Evolutionary conservation across 2,113 vertebrate species (phyloP), one percentile per base, ranked within the genome.

Genomic region (Callopanchax toddi): DNA sequence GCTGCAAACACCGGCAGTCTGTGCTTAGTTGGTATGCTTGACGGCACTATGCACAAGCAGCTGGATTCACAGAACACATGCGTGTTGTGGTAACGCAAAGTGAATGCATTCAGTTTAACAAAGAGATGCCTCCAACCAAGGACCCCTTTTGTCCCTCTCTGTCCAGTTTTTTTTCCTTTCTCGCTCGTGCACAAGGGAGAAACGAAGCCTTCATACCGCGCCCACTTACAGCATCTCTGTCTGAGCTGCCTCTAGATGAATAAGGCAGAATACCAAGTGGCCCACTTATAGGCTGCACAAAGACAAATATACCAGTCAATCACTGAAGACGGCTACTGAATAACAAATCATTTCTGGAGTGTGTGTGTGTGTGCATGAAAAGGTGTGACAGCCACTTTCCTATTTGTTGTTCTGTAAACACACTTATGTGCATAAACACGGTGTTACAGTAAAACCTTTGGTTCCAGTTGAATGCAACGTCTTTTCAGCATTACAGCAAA

Each of bases 261-360:
- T 83, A 86, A 86, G 76, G 79, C 85, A 83, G 87, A 85, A 89
- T 88, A 90, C 79, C 87, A 90, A 90, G 87, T 89, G 87, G 79
- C 84, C 81, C 86, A 84, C 82, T 90, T 87, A 89, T 82, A 84
- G 54, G 77, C 85, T 82, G 81, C 48, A 63, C 84, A 76, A 78
- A 87, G 77, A 87, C 81, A 89, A 88, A 88, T 87, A 83, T 86
- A 89, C 86, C 86, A 90, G 87, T 90, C 89, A 89, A 88, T 90
- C 89, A 88, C 78, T 56, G 72, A 77, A 29, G 83, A 74, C 79
- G 74, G 72, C 67, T 59, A 71, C 71, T 53, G 85, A 87, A 89
- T 88, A 83, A 81, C 84, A 87, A 87, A 83, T 64, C 52, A 72
- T 81, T 26, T 57, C 67, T 54, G 51, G 60, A 74, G 60, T 62